Percentiles rank a stretch among this genome's conserved stretches.
Conservation (phyloP, 2,888 invertebrate species). For the Cosmia trapezina region DNA sequence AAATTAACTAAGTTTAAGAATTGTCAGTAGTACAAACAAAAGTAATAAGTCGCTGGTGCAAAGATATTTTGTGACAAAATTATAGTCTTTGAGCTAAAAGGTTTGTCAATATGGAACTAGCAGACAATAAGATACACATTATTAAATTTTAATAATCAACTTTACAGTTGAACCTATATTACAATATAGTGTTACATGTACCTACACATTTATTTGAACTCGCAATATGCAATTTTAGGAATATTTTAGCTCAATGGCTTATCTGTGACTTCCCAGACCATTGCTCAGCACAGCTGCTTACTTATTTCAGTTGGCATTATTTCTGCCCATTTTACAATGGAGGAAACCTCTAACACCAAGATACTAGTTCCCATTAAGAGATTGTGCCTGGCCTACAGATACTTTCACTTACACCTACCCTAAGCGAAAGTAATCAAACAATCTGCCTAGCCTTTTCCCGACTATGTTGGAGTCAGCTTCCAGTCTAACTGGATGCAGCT, state of each 20-base stretch:
- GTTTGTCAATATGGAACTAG: background rate
- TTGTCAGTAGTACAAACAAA: background rate
- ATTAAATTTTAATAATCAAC: background rate
- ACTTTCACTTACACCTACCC: background rate
- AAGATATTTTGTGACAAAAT: background rate
- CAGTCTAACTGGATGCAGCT: too few relatives aligned
- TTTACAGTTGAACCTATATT: background rate
- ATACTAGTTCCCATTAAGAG: background rate
- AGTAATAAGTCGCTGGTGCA: background rate
- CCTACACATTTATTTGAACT: background rate
- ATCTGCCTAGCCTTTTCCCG: too few relatives aligned
- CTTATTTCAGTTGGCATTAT: background rate
- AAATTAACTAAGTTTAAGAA: background rate
- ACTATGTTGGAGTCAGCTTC: too few relatives aligned
- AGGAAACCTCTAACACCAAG: background rate
- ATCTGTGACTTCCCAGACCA: background rate
- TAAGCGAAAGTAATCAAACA: background rate
- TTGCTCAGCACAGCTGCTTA: background rate
- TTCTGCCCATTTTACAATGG: background rate
- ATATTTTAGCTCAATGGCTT: background rate
- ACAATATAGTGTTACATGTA: background rate
- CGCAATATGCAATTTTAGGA: background rate
- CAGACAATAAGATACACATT: background rate
- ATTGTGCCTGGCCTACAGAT: background rate
- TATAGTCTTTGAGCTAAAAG: background rate